Conservation (phyloP, 2,888 invertebrate species). For the Blastobasis adustella region DNA sequence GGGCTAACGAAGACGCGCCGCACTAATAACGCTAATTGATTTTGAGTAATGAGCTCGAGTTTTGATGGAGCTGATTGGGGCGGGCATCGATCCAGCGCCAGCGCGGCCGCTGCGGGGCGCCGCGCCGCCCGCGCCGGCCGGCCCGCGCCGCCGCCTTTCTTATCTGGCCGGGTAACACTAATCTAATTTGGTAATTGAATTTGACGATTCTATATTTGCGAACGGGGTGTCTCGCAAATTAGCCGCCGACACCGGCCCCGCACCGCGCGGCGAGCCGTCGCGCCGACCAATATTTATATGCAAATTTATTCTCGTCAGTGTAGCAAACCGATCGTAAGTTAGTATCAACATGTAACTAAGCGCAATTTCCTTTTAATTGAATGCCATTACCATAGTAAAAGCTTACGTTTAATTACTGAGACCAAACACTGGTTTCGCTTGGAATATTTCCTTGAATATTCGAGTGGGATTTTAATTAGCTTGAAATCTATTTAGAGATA, state of each 20-base stretch:
- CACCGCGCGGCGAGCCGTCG: background rate
- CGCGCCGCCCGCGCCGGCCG: too few relatives aligned
- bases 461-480: background rate
- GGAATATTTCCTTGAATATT: slow-evolving; percentile 36
- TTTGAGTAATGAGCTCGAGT: slow-evolving; percentile 74
- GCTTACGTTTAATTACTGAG: slow-evolving; percentile 54
- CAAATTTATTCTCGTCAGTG: slow-evolving; percentile 35
- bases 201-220: slow-evolving; percentile 9
- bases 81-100: slow-evolving; percentile 19
- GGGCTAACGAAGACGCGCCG: slow-evolving; percentile 74
- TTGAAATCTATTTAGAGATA: background rate
- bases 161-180: slow-evolving; percentile 6
- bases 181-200: slow-evolving; percentile 23
- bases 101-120: slow-evolving; percentile 37
- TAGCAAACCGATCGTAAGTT: slow-evolving; percentile 43
- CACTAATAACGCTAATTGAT: slow-evolving; percentile 75
- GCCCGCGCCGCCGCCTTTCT: slow-evolving; percentile 14
- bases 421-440: slow-evolving; percentile 34
- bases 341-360: slow-evolving; percentile 43
- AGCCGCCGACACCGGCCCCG: slow-evolving; percentile 1
- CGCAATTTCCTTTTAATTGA: slow-evolving; percentile 61
- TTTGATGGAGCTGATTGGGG: slow-evolving; percentile 70
- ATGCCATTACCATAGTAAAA: slow-evolving; percentile 60
- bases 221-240: slow-evolving; percentile 3
- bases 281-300: slow-evolving; percentile 21